Evolutionary conservation across 2,888 invertebrate genomes (phyloP).

Genomic region (Xestia sexstrigata): DNA sequence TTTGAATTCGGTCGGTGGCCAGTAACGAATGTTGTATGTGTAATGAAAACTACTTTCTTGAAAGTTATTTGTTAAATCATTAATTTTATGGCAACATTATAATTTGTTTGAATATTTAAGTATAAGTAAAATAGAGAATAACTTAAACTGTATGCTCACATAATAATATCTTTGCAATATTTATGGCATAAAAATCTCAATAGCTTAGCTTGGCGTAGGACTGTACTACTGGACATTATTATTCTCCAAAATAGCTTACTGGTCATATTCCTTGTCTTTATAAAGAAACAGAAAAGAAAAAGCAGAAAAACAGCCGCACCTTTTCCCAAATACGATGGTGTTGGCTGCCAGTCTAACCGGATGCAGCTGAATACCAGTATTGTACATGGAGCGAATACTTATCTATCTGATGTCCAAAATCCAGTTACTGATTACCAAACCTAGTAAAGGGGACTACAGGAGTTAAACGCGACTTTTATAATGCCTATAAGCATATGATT

Average conservation of each 20-base stretch:
- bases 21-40: conserved; percentile 53
- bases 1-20: conserved; percentile 73
- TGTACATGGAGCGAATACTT: not conserved
- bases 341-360: not conserved
- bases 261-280: not conserved
- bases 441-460: no score
- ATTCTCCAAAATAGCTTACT: not conserved
- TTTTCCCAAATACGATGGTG: not conserved
- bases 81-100: conserved; percentile 59
- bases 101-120: conserved; percentile 52
- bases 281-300: not conserved
- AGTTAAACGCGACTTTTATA: no score
- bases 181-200: not conserved
- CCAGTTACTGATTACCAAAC: not conserved
- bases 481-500: no score
- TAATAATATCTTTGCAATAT: conserved; percentile 4
- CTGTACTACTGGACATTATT: not conserved
- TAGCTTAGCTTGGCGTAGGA: not conserved
- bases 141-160: not conserved
- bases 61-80: conserved; percentile 64
- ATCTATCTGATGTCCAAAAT: not conserved
- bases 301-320: no score
- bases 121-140: conserved; percentile 9
- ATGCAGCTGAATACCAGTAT: not conserved
- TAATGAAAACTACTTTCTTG: conserved; percentile 63